Base-by-base conservation (phyloP, 2,797 vertebrate genomes). In the Thunnus albacares region DNA sequence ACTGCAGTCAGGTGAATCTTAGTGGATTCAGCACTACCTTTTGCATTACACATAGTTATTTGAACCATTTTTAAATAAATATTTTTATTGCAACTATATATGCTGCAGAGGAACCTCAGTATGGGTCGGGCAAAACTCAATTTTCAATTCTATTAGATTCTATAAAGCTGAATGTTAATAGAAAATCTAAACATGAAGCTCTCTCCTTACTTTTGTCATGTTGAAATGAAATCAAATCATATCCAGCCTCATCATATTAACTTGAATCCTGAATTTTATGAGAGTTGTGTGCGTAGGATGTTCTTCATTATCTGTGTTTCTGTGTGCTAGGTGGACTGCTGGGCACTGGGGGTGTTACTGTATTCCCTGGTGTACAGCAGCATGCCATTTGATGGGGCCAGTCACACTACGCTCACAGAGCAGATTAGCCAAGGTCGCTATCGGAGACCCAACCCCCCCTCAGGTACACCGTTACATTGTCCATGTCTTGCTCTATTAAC, bases 341-440 rank as follows among this genome's bases (percentile, higher is more conserved):
- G 96, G 96, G 96, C 96, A 0, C 90, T 97, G 63, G 96, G 96
- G 2, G 96, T 97, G 60, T 81, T 97, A 83, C 91, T 97, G 4
- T 97, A 96, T 38, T 93, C 96, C 0, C 80, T 97, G 75, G 94
- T 97, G 43, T 96, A 97, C 71, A 95, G 96, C 84, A 96, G 93
- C 76, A 97, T 97, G 96, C 96, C 96, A 1, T 97, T 97, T 41
- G 95, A 97, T 71, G 96, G 95, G 3, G 89, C 89, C 38, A 95
- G 90, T 81, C 95, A 96, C 77, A 81, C 90, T 47, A 87, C 81
- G 2, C 94, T 97, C 66, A 96, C 94, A 79, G 85, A 96, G 61
- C 96, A 96, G 87, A 97, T 97, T 86, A 93, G 92, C 87, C 93
- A 90, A 43, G 96, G 95, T 59, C 88, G 88, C 62, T 97, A 96